Evolutionary conservation across 2,797 vertebrate species (phyloP).

Genomic region (Fringilla coelebs): DNA sequence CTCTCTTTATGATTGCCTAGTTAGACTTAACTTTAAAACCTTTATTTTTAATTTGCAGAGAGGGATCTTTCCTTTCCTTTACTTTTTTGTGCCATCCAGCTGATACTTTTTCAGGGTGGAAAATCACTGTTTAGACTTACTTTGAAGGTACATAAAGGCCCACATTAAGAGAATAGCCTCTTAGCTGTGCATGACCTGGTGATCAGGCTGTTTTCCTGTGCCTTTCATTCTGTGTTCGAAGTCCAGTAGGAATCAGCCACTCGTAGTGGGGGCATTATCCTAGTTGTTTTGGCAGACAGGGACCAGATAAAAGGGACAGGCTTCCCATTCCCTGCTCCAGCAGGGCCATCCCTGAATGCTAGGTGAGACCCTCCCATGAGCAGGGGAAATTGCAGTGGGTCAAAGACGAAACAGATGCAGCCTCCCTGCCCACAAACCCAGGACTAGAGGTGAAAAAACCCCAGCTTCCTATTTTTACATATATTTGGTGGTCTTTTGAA

Average conservation of each 20-base stretch:
- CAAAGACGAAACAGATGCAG: background rate
- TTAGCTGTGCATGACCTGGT: accelerated
- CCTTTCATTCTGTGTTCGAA: background rate
- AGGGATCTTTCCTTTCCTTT: background rate
- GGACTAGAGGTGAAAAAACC: background rate
- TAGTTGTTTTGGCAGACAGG: background rate
- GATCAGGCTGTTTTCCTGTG: background rate
- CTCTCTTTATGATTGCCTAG: background rate
- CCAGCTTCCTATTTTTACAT: background rate
- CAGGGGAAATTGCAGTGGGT: background rate
- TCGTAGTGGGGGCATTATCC: accelerated
- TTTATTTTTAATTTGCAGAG: background rate
- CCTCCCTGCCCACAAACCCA: background rate
- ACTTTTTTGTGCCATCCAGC: background rate
- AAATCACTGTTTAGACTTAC: background rate
- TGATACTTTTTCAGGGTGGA: background rate
- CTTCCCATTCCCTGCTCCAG: background rate
- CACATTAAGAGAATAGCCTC: background rate
- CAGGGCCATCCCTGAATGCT: background rate
- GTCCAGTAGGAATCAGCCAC: background rate
- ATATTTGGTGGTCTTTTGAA: background rate
- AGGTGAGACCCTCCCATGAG: background rate
- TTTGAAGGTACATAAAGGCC: background rate
- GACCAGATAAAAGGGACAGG: background rate
- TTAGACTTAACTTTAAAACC: background rate